These are phyloP conservation scores for Leistus spinibarbis DNA, from an alignment of 2,888 invertebrate genomes.

Conservation along the genomic window DNA sequence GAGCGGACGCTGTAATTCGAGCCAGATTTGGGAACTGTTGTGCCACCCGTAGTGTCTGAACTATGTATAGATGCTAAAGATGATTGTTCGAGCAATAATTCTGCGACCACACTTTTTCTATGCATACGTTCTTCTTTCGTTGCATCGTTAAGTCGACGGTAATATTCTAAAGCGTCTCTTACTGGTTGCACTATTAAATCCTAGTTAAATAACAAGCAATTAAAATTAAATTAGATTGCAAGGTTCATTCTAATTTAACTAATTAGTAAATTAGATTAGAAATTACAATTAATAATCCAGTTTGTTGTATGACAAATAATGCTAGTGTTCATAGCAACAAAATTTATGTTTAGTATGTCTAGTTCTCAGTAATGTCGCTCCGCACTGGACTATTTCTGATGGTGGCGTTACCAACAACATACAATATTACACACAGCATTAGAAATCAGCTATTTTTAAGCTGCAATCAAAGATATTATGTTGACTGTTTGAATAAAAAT, in stretches of 20 bases:
- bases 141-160: conserved; percentile 66
- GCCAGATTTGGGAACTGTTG: conserved; percentile 57
- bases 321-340: too few relatives aligned
- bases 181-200: conserved; percentile 68
- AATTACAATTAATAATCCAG: too few relatives aligned
- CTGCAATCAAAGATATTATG: too few relatives aligned
- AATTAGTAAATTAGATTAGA: conserved; percentile 9
- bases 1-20: conserved; percentile 63
- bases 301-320: too few relatives aligned
- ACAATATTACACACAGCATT: not conserved
- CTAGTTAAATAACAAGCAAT: conserved; percentile 55
- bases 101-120: conserved; percentile 62
- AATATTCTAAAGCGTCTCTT: conserved; percentile 66
- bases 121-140: conserved; percentile 65
- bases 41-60: conserved; percentile 55
- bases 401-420: too few relatives aligned
- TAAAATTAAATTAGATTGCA: not conserved
- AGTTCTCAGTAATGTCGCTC: too few relatives aligned
- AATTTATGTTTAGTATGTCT: too few relatives aligned
- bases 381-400: too few relatives aligned
- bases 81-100: conserved; percentile 50
- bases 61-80: conserved; percentile 56
- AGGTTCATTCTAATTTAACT: not conserved
- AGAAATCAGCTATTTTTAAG: not conserved
- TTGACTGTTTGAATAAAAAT: too few relatives aligned